Percentiles rank a stretch among this genome's conserved stretches.
phyloP scores from a whole-genome alignment of 1,140 invertebrate species.

The Nasonia vitripennis region DNA sequence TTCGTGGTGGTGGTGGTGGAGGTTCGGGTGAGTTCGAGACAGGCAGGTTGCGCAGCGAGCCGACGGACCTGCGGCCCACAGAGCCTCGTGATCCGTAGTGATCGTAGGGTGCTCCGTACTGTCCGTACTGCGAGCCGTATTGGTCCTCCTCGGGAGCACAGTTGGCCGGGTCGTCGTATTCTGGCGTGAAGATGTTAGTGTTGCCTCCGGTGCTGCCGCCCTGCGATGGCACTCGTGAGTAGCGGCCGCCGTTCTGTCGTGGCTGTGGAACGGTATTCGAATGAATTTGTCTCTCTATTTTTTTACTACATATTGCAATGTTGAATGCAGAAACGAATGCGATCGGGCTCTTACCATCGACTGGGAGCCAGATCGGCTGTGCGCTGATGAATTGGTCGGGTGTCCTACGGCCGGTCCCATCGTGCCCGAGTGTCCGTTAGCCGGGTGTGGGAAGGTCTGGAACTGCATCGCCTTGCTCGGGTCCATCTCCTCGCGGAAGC shows the following conservation, averaged over 20 bases:
- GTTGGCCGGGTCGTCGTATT: constrained; percentile 94
- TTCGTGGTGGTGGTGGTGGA: constrained; percentile 86
- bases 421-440: constrained; percentile 83
- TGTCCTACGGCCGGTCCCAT: constrained; percentile 83
- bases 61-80: constrained; percentile 82
- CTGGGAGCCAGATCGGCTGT: constrained; percentile 89
- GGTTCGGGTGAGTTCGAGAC: constrained; percentile 85
- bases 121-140: constrained; percentile 88
- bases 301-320: too few species aligned
- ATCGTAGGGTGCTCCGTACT: constrained; percentile 88
- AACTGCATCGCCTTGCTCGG: constrained; percentile 90
- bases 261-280: constrained; percentile 73
- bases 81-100: constrained; percentile 90
- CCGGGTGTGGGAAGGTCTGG: constrained; percentile 92
- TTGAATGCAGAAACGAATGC: background rate
- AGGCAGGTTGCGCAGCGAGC: constrained; percentile 82
- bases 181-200: constrained; percentile 78
- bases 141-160: constrained; percentile 92
- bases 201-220: constrained; percentile 71
- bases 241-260: constrained; percentile 85
- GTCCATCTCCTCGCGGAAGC: constrained; percentile 96
- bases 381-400: constrained; percentile 79
- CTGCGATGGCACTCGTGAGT: constrained; percentile 77
- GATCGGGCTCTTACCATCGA: constrained; percentile 80
- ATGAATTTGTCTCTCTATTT: background rate